Base-by-base conservation (phyloP, 2,797 vertebrate species). In the Cyprinodon diabolis region DNA sequence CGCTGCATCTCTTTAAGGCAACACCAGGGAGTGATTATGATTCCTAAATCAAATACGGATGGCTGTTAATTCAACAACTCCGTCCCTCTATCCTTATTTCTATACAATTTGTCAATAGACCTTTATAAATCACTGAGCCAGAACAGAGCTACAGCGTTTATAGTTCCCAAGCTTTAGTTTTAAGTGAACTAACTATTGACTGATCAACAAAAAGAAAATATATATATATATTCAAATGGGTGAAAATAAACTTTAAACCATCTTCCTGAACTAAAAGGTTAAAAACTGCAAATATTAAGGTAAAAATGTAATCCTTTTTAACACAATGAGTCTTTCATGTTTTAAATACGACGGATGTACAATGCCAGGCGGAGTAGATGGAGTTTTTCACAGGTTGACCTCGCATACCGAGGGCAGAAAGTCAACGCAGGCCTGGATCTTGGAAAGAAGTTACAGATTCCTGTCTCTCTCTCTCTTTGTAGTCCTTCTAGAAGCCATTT, bases 21-120 rank as follows among this genome's bases (percentile, higher is more conserved):
- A 79, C 89, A 92, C 87, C 48, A 84, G 91, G 91, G 82, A 92
- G 82, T 87, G 82, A 91, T 93, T 92, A 92, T 75, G 77, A 88
- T 84, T 89, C 58, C 83, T 69, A 91, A 92, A 94, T 90, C 79
- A 87, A 90, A 92, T 82, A 88, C 86, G 80, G 78, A 78, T 91
- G 91, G 83, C 86, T 83, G 88, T 91, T 88, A 91, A 93, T 88
- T 90, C 83, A 87, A 88, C 89, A 86, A 84, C 83, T 80, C 85
- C 87, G 81, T 83, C 83, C 67, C 81, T 81, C 77, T 48, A 83
- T 87, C 88, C 90, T 85, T 86, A 91, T 90, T 90, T 85, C 90
- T 84, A 91, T 88, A 82, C 82, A 88, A 88, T 92, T 91, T 91
- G 88, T 90, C 87, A 90, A 86, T 81, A 48, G 69, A 66, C 23